Conservation (phyloP, 2,797 vertebrate species). For the Ateles fusciceps region DNA sequence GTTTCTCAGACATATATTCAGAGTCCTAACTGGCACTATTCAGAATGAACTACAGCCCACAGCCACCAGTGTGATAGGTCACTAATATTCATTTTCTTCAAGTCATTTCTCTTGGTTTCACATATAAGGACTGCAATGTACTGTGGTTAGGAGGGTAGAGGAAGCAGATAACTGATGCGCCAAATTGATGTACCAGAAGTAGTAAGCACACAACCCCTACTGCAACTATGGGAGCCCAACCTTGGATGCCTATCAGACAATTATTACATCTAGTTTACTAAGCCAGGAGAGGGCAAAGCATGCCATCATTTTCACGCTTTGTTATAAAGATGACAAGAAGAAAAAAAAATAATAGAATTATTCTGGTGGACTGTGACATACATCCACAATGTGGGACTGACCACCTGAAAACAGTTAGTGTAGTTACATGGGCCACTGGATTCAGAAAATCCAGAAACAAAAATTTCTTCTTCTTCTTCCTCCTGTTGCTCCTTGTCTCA, state of each 20-base stretch:
- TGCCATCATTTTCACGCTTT: background rate
- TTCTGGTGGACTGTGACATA: rapidly evolving
- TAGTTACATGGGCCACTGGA: background rate
- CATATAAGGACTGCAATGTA: background rate
- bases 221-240: background rate
- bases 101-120: slow-evolving; percentile 6
- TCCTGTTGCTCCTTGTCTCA: background rate
- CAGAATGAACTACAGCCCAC: background rate
- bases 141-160: background rate
- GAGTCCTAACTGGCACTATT: background rate
- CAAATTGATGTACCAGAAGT: background rate
- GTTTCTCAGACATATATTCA: background rate
- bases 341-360: background rate
- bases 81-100: slow-evolving; percentile 32
- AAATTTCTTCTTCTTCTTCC: too few species aligned
- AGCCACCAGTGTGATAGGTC: background rate
- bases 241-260: background rate
- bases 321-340: background rate
- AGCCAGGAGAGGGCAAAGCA: background rate
- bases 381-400: background rate
- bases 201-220: background rate
- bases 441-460: background rate
- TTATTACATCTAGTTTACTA: background rate
- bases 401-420: background rate
- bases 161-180: background rate